Base-by-base conservation (phyloP, 92 coral and sea anemone genomes). In the Chrysogorgia sp. region DNA sequence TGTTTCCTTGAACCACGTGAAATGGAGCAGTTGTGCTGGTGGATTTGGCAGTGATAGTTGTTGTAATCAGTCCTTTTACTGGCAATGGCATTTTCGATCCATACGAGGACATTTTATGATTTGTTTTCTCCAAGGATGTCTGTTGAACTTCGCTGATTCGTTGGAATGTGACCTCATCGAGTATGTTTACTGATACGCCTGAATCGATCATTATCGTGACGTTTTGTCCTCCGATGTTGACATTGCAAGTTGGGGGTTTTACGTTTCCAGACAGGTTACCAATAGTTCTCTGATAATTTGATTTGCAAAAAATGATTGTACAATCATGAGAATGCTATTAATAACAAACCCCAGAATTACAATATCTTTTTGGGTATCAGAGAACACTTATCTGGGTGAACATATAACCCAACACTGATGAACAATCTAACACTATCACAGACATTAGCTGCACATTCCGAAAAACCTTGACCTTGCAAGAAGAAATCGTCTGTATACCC, bases 301-400 rank as follows among this genome's bases (percentile, higher is more conserved):
- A 7, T 13, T 56, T 49, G 32, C 35, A 25, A 6, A 45, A 33
- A 52, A 34, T 7, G 40, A 40, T 40, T 30, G n/a, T 14, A 66
- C 40, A 66, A 30, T 66, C 74, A 66, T 66, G 19, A 52, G 34
- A 15, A 66, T 26, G 12, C 49, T 34, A 30, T 66, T 66, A n/a
- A 66, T 66, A 40, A 66, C 53, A 66, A 66, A 66, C 53, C 32
- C 74, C 2, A 66, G 74, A 34, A 66, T 34, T 34, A 66, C 40
- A 66, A 66, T 23, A 17, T 66, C 74, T 21, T 66, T 40, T 32
- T 2, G 12, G 74, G 74, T 31, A 30, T 31, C 17, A 52, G 34
- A 19, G 40, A 45, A 4, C 47, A 66, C 74, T 66, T 66, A 19
- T 66, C 53, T 17, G 74, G 74, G 24, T 66, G 74, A 34, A 66